Evolutionary conservation across 2,113 vertebrate genomes (phyloP), one percentile per base, ranked within the genome.

Genomic region (Taurulus bubalis): DNA sequence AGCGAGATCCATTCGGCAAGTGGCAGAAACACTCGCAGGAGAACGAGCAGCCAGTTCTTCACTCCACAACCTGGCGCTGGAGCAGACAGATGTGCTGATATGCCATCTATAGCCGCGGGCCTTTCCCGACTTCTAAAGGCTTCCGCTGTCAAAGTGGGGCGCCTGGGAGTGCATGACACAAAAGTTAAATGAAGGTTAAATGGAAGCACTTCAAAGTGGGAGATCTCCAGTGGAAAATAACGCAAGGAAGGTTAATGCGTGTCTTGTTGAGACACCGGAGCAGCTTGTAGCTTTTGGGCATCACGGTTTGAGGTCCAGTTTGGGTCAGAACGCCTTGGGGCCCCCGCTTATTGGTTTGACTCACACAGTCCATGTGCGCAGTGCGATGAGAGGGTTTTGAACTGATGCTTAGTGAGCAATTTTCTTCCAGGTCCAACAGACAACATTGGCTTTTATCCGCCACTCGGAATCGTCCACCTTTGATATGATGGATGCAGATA

Each of bases 111-210:
- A 85, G 93, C 92, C 94, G 30, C 85, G 4, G 93, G 93, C 91
- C 69, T 84, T 90, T 88, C 84, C 87, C 84, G 77, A 92, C 87
- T 92, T 94, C 92, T 94, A 92, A 93, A 94, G 92, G 88, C 91
- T 89, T 87, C 86, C 38, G 68, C 89, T 92, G 90, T 90, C 92
- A 91, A 74, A 91, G 87, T 62, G 83, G 74, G 77, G 85, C 82
- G 71, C 89, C 77, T 38, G 89, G 90, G 92, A 93, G 84, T 0
- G 58, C 87, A 79, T 77, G 89, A 91, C 92, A 91, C 91, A 81
- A 90, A 93, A 92, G 92, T 93, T 89, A 79, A 92, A 94, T 90
- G 91, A 93, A 94, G 94, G 93, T 94, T 95, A 94, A 95, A 93
- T 86, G 90, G 90, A 91, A 83, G 87, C 91, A 90, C 92, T 94